Conservation (phyloP, 2,113 vertebrate genomes). For the Ginglymostoma cirratum region DNA sequence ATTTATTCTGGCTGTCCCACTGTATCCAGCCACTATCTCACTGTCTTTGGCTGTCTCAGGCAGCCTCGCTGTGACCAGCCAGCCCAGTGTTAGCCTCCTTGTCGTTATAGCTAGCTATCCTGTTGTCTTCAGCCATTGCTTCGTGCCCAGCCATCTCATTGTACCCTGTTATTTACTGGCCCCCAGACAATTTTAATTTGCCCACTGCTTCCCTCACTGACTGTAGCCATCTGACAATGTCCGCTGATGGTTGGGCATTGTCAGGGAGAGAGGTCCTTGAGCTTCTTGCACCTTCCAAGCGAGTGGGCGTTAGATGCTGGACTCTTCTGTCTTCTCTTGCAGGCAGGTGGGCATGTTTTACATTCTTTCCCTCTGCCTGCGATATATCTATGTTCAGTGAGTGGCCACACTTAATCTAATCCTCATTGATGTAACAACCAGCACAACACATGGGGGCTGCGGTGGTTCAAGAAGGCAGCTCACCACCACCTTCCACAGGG, state of each 20-base stretch:
- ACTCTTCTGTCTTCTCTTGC: background rate
- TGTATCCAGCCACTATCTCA: background rate
- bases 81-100: background rate
- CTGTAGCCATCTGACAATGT: background rate
- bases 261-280: background rate
- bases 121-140: background rate
- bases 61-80: background rate
- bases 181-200: background rate
- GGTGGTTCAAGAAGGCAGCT: too few relatives aligned
- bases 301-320: background rate
- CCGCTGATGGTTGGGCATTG: background rate
- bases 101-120: background rate
- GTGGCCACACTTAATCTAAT: background rate
- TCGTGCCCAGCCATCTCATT: background rate
- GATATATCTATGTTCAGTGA: background rate
- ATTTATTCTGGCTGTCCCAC: background rate
- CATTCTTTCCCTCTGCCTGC: background rate
- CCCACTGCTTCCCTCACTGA: background rate
- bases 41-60: background rate
- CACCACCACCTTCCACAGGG: too few relatives aligned
- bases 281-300: background rate
- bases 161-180: background rate
- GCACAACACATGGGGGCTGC: background rate
- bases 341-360: background rate
- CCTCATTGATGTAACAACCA: background rate